phyloP scores from a whole-genome alignment of 2,888 invertebrate species.

The Pterobdella sp. region DNA sequence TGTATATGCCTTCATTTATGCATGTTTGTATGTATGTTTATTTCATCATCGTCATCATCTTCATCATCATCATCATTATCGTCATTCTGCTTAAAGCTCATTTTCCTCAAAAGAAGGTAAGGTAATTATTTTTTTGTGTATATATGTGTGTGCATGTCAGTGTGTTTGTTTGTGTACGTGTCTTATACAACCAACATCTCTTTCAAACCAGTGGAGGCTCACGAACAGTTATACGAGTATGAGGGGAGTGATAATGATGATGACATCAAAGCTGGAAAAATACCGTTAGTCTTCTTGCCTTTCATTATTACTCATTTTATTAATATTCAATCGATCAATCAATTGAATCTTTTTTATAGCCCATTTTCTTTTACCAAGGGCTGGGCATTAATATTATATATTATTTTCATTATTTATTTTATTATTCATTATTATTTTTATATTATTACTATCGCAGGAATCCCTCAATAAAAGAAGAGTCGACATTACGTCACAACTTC shows the following conservation, averaged over 20 bases:
- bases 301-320: neutral
- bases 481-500: constrained; percentile 91
- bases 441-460: neutral
- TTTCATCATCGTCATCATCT: constrained; percentile 1
- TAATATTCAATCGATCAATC: neutral
- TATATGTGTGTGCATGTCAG: too few relatives aligned
- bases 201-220: constrained; percentile 91
- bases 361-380: neutral
- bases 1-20: neutral
- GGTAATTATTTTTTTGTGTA: neutral
- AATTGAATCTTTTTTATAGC: neutral
- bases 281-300: constrained; percentile 31
- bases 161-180: too few relatives aligned
- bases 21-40: neutral
- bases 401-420: neutral
- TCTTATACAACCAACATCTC: too few relatives aligned
- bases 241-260: constrained; percentile 96
- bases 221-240: constrained; percentile 51
- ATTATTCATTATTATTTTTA: neutral
- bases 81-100: constrained; percentile 2
- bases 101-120: neutral
- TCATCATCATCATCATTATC: constrained; percentile 19
- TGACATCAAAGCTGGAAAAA: constrained; percentile 68
- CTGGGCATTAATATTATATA: neutral
- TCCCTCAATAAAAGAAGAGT: constrained; percentile 61